Conservation (phyloP, 2,113 vertebrate genomes). For the Crotophaga sulcirostris region DNA sequence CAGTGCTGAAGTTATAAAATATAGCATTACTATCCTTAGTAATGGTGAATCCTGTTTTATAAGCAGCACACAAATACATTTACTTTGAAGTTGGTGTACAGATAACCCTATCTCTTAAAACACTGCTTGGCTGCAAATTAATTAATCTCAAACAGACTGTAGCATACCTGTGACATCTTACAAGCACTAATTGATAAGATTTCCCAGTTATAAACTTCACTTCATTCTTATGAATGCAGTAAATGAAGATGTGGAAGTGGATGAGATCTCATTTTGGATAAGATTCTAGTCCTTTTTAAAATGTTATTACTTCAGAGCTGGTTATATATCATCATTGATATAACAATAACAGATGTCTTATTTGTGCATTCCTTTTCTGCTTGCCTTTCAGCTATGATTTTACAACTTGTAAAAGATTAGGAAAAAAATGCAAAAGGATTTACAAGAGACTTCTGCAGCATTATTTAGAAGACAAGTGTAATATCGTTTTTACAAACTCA, state of each 20-base stretch:
- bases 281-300: constrained; percentile 72
- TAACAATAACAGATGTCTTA: constrained; percentile 79
- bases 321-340: constrained; percentile 75
- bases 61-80: neutral
- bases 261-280: constrained; percentile 76
- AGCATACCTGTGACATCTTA: constrained; percentile 60
- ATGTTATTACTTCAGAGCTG: constrained; percentile 72
- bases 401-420: constrained; percentile 71
- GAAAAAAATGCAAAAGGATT: constrained; percentile 75
- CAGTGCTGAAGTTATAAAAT: constrained; percentile 10
- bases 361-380: constrained; percentile 70
- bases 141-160: constrained; percentile 63
- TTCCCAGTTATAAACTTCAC: constrained; percentile 71
- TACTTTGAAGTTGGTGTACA: neutral
- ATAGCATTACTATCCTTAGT: neutral
- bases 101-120: neutral
- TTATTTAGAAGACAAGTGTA: constrained; percentile 70
- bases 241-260: constrained; percentile 66
- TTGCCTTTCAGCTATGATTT: constrained; percentile 75
- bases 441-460: constrained; percentile 63
- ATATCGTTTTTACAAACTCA: constrained; percentile 64
- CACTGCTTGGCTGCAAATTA: constrained; percentile 31
- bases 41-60: neutral
- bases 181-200: constrained; percentile 69
- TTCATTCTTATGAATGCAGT: constrained; percentile 69